Conservation (phyloP, 2,888 invertebrate genomes). For the Globia sparganii region DNA sequence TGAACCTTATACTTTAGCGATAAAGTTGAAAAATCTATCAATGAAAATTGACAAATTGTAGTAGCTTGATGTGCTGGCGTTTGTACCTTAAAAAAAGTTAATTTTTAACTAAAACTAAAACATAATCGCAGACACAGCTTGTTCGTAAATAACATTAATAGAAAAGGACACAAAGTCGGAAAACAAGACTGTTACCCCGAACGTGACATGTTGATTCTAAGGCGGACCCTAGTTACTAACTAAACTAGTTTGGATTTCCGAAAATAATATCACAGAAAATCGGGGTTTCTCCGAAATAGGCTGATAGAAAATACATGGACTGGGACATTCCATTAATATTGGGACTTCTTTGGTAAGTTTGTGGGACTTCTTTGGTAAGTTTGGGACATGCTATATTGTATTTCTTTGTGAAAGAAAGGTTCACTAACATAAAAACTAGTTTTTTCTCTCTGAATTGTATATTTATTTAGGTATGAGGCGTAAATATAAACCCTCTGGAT, state of each 20-base stretch:
- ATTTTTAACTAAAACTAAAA: background rate
- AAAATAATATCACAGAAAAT: conserved; percentile 50
- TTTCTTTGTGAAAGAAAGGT: conserved; percentile 8
- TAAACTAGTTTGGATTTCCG: conserved; percentile 51
- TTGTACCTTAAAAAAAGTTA: too few species aligned
- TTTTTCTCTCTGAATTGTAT: background rate
- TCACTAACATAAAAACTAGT: background rate
- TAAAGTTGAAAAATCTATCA: too few species aligned
- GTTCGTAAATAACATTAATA: background rate
- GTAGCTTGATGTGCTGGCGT: too few species aligned
- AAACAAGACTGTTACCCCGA: conserved; percentile 28
- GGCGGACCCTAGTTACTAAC: conserved; percentile 38
- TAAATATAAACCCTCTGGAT: background rate
- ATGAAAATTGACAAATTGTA: too few species aligned
- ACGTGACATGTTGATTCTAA: conserved; percentile 59
- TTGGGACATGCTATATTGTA: conserved; percentile 3
- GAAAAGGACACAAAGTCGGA: conserved; percentile 35
- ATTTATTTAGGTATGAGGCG: too few species aligned
- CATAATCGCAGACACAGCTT: background rate
- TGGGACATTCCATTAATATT: conserved; percentile 35
- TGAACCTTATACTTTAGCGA: too few species aligned
- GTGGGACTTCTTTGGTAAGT: conserved; percentile 18
- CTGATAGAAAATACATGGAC: conserved; percentile 45
- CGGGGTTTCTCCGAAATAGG: conserved; percentile 25
- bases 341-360: conserved; percentile 21